Evolutionary conservation across 2,888 invertebrate species (phyloP).

Genomic region (Stomorhina lunata): DNA sequence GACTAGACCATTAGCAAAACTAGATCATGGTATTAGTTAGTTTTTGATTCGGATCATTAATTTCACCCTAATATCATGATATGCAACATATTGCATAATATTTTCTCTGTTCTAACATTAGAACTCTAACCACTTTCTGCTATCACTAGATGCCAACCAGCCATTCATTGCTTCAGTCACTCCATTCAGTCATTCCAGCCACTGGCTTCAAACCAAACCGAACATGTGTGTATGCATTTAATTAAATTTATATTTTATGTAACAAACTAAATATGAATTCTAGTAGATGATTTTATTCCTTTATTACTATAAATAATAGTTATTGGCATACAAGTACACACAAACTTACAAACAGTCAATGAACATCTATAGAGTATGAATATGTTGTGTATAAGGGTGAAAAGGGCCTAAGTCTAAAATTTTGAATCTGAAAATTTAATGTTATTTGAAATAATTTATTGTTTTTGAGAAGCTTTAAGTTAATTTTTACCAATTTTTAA

Average conservation of each 20-base stretch:
- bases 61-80: neutral
- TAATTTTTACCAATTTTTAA: no score
- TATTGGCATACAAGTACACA: slow-evolving; percentile 27
- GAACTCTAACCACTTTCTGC: slow-evolving; percentile 8
- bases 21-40: no score
- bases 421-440: no score
- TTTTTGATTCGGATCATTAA: no score
- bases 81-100: slow-evolving; percentile 28
- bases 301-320: slow-evolving; percentile 51
- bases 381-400: neutral
- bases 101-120: slow-evolving; percentile 7
- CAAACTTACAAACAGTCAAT: neutral
- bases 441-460: no score
- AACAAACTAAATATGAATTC: slow-evolving; percentile 61
- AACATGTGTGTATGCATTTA: slow-evolving; percentile 46
- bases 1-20: no score
- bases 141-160: slow-evolving; percentile 18
- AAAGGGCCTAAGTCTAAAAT: no score
- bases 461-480: no score
- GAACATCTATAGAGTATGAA: neutral
- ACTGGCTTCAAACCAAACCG: no score
- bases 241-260: slow-evolving; percentile 65
- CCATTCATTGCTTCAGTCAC: neutral
- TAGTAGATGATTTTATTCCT: slow-evolving; percentile 42
- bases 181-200: neutral